Evolutionary conservation across 2,797 vertebrate genomes (phyloP), one percentile per base, ranked within the genome.

Genomic region (Loriculus beryllinus): DNA sequence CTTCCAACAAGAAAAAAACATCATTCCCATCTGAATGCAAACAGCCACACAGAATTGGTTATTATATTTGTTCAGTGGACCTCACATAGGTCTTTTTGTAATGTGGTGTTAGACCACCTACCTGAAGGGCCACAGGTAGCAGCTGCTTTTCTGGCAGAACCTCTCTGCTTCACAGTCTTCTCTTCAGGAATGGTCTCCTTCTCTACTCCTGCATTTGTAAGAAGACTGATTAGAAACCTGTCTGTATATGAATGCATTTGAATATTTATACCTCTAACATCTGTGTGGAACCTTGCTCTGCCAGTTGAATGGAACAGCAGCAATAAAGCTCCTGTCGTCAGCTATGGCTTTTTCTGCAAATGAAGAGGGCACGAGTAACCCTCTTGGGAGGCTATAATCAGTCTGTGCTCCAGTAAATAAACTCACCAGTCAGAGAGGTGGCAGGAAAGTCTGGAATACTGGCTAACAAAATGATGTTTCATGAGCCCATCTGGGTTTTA

Each of bases 31-130:
- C 33, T 31, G 43, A 81, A 56, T 43, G 16, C 47, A 42, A 11
- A 69, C 51, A 74, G 39, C 10, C 62, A 21, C 3, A 19, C 19
- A 37, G 37, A 51, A n/a, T 40, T 49, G 47, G n/a, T 60, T 37
- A 48, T 48, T 71, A 1, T 19, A 5, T 40, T 52, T 57, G 43
- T 42, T 85, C 18, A 43, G 1, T 6, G 28, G 18, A 21, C 8
- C 21, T 54, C 43, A n/a, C 21, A 3, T 26, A 6, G 16, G 39
- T 35, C 35, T 18, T 11, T 25, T 9, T 72, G 45, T 49, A 28
- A n/a, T 6, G 14, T 28, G 4, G 3, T 9, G 14, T n/a, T 40
- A 10, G 3, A 51, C 47, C 0, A 1, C 20, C 10, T 31, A 6
- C 18, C 57, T 86, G 42, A n/a, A 48, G 51, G 51, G 65, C 25